phyloP scores from a whole-genome alignment of 2,113 vertebrate species.

The Gymnarchus niloticus region DNA sequence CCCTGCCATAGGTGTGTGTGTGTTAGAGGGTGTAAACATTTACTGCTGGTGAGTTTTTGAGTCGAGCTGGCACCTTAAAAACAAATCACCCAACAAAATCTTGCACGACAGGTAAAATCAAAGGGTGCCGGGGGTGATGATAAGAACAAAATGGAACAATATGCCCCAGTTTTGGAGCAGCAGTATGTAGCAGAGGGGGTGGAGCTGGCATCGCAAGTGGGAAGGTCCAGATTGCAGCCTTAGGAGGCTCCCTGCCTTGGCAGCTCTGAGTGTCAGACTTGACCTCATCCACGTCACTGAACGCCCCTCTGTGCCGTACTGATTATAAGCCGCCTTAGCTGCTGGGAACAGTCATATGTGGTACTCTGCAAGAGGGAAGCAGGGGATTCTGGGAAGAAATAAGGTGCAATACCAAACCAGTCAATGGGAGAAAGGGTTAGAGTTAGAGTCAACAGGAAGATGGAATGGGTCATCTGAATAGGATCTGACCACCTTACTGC shows the following conservation, averaged over 20 bases:
- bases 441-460: neutral
- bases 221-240: neutral
- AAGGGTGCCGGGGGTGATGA: neutral
- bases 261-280: neutral
- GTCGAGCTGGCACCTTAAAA: neutral
- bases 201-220: neutral
- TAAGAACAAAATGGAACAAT: too few species aligned
- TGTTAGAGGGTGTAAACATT: neutral
- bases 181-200: neutral
- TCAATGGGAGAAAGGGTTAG: neutral
- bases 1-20: too few species aligned
- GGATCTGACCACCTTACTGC: neutral
- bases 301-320: neutral
- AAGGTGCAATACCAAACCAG: neutral
- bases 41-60: neutral
- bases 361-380: neutral
- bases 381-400: neutral
- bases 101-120: neutral
- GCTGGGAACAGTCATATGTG: neutral
- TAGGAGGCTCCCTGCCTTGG: too few species aligned
- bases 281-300: neutral
- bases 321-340: neutral
- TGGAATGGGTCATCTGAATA: neutral
- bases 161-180: neutral
- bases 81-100: neutral